Conservation (phyloP, 1,140 invertebrate genomes). For the Panagrolaimus sp. region DNA sequence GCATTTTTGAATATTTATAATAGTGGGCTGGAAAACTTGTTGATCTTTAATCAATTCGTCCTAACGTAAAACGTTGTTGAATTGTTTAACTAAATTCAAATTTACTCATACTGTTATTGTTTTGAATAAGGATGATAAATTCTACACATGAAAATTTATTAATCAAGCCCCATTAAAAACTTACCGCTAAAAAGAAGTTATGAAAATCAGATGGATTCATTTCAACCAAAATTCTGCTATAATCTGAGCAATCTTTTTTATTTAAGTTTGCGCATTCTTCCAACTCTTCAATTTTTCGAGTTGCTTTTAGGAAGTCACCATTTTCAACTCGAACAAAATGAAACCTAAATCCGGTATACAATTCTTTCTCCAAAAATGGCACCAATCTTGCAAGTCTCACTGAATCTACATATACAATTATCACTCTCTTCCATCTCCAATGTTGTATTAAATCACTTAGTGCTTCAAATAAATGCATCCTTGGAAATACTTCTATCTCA, state of each 20-base stretch:
- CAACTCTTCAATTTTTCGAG: constrained; percentile 47
- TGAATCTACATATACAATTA: constrained; percentile 49
- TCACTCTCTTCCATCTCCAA: constrained; percentile 54
- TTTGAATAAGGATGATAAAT: no score
- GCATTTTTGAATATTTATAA: no score
- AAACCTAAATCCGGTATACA: not conserved
- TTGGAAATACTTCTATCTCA: constrained; percentile 48
- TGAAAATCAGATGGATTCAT: constrained; percentile 53
- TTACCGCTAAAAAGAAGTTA: constrained; percentile 49
- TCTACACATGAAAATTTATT: not conserved
- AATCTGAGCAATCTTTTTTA: constrained; percentile 47
- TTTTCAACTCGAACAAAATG: constrained; percentile 1
- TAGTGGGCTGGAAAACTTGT: no score
- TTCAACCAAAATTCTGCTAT: constrained; percentile 50
- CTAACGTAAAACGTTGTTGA: no score
- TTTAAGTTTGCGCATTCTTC: constrained; percentile 46
- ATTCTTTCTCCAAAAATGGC: not conserved
- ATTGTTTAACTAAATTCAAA: no score
- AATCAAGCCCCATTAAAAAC: constrained; percentile 12
- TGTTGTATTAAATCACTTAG: constrained; percentile 52
- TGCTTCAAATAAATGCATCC: constrained; percentile 50
- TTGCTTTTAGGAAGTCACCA: constrained; percentile 24
- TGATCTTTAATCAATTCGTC: no score
- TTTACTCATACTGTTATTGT: no score
- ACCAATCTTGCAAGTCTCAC: constrained; percentile 27